Base-by-base conservation (phyloP, 2,888 invertebrate genomes). In the Diarsia rubi region DNA sequence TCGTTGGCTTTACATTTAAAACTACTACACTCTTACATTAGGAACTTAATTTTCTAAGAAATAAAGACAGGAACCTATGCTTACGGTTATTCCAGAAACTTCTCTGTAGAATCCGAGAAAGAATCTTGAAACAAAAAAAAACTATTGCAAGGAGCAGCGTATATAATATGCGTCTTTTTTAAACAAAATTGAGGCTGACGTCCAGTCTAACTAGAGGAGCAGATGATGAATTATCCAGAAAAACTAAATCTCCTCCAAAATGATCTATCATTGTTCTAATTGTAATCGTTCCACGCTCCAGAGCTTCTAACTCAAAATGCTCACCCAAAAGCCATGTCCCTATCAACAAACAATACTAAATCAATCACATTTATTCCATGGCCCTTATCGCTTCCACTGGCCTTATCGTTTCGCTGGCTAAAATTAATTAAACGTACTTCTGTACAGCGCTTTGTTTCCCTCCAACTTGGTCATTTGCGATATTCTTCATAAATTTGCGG, bases 401-500 rank as follows among this genome's bases (percentile, higher is more conserved):
- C 74, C 77, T 81, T 86, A 86, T 86, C 86, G 87, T 76, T 76
- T 62, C 73, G 71, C 75, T 75, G 42, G 64, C 72, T 79, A 69
- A 82, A 90, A 90, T 90, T 90, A 91, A 91, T 91, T 91, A 91
- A 87, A 89, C 83, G 79, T 81, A 78, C 79, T 79, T 81, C 79
- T 73, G 88, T 86, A 81, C 75, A 62, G 69, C 79, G 86, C 86
- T 90, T 88, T 89, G 91, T 90, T 89, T 87, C 81, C 77, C 68
- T 69, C 68, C 75, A 89, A 91, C 87, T 87, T 88, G 79, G 80
- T 73, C 82, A 83, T 83, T 87, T 86, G 69, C 75, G 70, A 80
- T 85, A 85, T 86, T 86, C 82, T 83, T 84, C 73, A 73, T 76
- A 70, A 85, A 73, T 57, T 57, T 79, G 54, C 16, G 37, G 60